Conservation (phyloP, 1,140 invertebrate species). For the Cryptotermes secundus region DNA sequence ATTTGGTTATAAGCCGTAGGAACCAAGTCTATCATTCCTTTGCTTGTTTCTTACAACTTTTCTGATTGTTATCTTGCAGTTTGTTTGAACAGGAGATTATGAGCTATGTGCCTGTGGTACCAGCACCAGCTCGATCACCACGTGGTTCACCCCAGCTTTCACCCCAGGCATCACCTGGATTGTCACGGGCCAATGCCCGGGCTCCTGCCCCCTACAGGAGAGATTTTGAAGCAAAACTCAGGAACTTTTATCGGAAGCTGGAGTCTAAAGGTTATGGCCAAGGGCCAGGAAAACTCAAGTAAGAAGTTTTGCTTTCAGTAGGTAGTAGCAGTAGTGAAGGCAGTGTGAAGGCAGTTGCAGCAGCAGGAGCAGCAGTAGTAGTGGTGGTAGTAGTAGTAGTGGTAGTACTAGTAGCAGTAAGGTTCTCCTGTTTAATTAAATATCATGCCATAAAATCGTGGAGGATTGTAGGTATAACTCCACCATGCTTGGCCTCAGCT, state of each 20-base stretch:
- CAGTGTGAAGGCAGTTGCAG: too few relatives aligned
- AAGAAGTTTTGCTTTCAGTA: conserved; percentile 46
- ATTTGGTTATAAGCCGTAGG: too few relatives aligned
- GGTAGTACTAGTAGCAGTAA: too few relatives aligned
- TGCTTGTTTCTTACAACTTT: too few relatives aligned
- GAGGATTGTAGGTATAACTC: too few relatives aligned
- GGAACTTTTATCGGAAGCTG: conserved; percentile 92
- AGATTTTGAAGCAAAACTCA: conserved; percentile 93
- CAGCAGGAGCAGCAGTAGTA: too few relatives aligned
- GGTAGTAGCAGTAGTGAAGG: too few relatives aligned
- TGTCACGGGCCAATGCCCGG: conserved; percentile 70
- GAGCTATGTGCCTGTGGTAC: conserved; percentile 84
- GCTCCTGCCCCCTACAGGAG: conserved; percentile 85
- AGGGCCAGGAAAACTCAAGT: conserved; percentile 95
- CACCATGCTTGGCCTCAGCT: too few relatives aligned
- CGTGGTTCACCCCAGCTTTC: conserved; percentile 68
- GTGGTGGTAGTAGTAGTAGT: too few relatives aligned
- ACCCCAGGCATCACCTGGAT: conserved; percentile 75
- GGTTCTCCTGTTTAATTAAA: too few relatives aligned
- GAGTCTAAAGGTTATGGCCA: conserved; percentile 96
- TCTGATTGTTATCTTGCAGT: conserved; percentile 57
- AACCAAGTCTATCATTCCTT: neutral
- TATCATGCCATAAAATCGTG: too few relatives aligned
- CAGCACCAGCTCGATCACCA: conserved; percentile 49
- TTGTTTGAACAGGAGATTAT: conserved; percentile 98